These are phyloP conservation scores for Pleuronectes platessa DNA, from an alignment of 2,113 vertebrate species.

Conservation along the genomic window DNA sequence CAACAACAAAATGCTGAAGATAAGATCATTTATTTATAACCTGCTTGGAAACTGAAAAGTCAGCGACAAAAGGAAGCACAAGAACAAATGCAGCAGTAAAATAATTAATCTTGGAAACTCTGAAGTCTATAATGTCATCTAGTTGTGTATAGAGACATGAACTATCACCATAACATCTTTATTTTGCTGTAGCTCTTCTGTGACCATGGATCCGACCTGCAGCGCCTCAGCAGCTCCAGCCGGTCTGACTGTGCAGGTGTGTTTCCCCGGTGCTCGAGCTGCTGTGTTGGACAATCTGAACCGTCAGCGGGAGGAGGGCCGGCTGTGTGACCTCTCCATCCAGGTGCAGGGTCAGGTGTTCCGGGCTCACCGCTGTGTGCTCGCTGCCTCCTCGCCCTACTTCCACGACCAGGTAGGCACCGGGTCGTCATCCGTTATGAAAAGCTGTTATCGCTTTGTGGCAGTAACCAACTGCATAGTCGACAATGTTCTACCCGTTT, in stretches of 20 bases:
- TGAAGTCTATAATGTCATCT: too few relatives aligned
- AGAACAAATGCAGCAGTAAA: neutral
- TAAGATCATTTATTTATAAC: too few relatives aligned
- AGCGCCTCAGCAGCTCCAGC: slow-evolving; percentile 41
- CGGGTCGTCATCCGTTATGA: neutral
- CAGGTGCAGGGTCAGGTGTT: slow-evolving; percentile 86
- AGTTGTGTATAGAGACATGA: neutral
- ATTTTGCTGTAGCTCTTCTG: neutral
- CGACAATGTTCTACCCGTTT: too few relatives aligned
- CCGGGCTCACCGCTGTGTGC: slow-evolving; percentile 85
- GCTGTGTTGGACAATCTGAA: slow-evolving; percentile 90
- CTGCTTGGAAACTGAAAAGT: too few relatives aligned
- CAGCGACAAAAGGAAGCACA: too few relatives aligned
- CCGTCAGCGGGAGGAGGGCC: slow-evolving; percentile 88
- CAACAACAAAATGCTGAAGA: too few relatives aligned
- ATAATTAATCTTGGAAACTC: neutral
- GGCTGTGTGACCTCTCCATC: slow-evolving; percentile 86
- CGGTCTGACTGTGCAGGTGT: slow-evolving; percentile 84
- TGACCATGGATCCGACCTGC: slow-evolving; percentile 68
- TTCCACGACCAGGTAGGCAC: slow-evolving; percentile 87
- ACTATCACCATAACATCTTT: neutral
- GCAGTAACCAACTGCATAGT: too few relatives aligned
- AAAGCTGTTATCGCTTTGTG: neutral
- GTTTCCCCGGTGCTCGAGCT: slow-evolving; percentile 87
- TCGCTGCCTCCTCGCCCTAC: slow-evolving; percentile 87